Conservation (phyloP, 1,140 invertebrate species). For the Lasioglossum baleicum region DNA sequence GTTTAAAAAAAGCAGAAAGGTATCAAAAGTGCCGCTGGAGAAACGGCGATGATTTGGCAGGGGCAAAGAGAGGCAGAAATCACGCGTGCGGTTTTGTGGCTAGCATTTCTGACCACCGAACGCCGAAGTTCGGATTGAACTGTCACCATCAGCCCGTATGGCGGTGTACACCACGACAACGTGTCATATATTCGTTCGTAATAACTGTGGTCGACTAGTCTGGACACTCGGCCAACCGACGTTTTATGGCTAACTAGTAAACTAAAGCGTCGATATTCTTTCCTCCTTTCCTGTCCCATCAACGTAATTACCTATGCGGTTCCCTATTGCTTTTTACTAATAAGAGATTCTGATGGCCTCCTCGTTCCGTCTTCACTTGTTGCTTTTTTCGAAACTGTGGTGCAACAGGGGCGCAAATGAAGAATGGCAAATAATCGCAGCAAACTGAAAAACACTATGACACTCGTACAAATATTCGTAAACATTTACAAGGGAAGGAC, state of each 20-base stretch:
- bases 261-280: slow-evolving; percentile 15
- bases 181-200: slow-evolving; percentile 75
- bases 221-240: slow-evolving; percentile 56
- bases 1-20: slow-evolving; percentile 24
- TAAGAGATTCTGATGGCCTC: no score
- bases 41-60: slow-evolving; percentile 44
- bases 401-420: no score
- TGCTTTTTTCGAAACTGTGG: no score
- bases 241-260: slow-evolving; percentile 48
- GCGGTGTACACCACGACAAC: slow-evolving; percentile 61
- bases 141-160: slow-evolving; percentile 77
- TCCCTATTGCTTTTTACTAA: neutral
- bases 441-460: no score
- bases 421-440: no score
- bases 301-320: neutral
- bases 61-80: slow-evolving; percentile 75
- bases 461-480: no score
- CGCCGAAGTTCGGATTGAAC: slow-evolving; percentile 80
- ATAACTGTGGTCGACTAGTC: slow-evolving; percentile 74
- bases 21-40: slow-evolving; percentile 40
- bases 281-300: slow-evolving; percentile 23
- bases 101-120: slow-evolving; percentile 77
- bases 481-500: no score
- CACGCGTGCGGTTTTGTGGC: slow-evolving; percentile 77
- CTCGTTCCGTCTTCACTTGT: no score